Evolutionary conservation across 2,888 invertebrate species (phyloP), one percentile per base, ranked within the genome.

Genomic region (Aleiodes testaceus): DNA sequence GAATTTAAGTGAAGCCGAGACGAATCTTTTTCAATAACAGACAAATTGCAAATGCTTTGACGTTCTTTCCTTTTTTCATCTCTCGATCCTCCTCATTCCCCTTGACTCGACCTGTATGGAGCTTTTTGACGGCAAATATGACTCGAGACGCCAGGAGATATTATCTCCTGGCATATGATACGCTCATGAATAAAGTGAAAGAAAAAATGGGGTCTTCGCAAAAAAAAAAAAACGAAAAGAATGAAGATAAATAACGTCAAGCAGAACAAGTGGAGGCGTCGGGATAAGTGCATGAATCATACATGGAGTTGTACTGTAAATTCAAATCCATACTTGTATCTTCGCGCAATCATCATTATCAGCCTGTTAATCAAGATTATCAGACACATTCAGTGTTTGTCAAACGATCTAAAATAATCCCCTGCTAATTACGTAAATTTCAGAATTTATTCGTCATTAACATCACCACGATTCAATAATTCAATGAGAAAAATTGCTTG

Each of bases 31-130:
- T 59, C 59, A 59, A 59, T 42, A 42, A 16, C 59, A 36, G 59
- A 59, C 59, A 59, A 59, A 59, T 59, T 59, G 59, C 42, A 16
- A 42, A 9, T 36, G 36, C 59, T 42, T 59, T 59, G 59, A 36
- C 36, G 42, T 2, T 16, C 26, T 36, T 42, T 59, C 26, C 16
- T 14, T 16, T 7, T n/a, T 49, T 36, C 11, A 9, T 5, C 36
- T 26, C 36, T 22, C 26, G 30, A 55, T 30, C n/a, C 55, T 55
- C 55, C 30, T 55, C 55, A 16, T 59, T 42, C 53, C 20, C 53
- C 14, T 59, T 16, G 36, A 11, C 59, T 36, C 36, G 36, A 36
- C 11, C 9, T 7, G 36, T 36, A 36, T 36, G 36, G 30, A 36
- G 36, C 30, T 36, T 59, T 53, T 59, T 59, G 36, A 59, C 59